A percentile compares a stretch with the other conserved stretches of the same genome.
Evolutionary conservation across 2,888 invertebrate genomes (phyloP).

Genomic region (Mesopsocus fuscifrons): DNA sequence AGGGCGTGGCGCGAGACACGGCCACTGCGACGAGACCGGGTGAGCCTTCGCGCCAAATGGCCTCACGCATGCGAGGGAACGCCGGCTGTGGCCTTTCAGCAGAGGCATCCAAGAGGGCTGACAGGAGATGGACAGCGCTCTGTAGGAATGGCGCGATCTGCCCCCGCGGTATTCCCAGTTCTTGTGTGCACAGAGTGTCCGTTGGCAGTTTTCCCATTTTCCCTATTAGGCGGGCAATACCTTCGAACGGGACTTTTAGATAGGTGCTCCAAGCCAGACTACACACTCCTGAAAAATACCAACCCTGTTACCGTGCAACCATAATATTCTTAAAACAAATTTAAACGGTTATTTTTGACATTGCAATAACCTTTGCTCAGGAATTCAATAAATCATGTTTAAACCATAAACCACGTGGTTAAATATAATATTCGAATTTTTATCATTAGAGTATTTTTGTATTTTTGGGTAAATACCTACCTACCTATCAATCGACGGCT

Average conservation of each 20-base stretch:
- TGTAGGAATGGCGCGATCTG: conserved; percentile 25
- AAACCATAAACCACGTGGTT: too few species aligned
- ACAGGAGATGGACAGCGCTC: conserved; percentile 19
- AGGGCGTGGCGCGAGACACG: conserved; percentile 51
- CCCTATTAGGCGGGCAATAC: conserved; percentile 52
- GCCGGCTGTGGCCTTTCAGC: not conserved
- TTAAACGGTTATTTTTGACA: too few species aligned
- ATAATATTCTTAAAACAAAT: too few species aligned
- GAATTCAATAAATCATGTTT: too few species aligned
- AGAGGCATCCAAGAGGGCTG: not conserved
- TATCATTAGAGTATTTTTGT: too few species aligned
- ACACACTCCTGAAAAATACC: conserved; percentile 39
- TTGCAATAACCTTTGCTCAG: too few species aligned
- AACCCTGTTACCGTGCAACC: too few species aligned
- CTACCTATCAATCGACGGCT: too few species aligned
- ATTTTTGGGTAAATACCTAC: too few species aligned
- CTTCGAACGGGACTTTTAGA: conserved; percentile 59
- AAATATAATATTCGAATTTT: too few species aligned
- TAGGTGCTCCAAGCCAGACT: conserved; percentile 80
- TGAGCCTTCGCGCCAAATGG: conserved; percentile 43
- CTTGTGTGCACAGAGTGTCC: conserved; percentile 62
- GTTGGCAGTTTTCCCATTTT: conserved; percentile 72
- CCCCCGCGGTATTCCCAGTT: conserved; percentile 47
- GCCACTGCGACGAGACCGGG: conserved; percentile 61
- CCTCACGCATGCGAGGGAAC: conserved; percentile 32